These are phyloP conservation scores for Zaprionus obscuricornis DNA, from an alignment of 2,888 invertebrate species.

Conservation along the genomic window DNA sequence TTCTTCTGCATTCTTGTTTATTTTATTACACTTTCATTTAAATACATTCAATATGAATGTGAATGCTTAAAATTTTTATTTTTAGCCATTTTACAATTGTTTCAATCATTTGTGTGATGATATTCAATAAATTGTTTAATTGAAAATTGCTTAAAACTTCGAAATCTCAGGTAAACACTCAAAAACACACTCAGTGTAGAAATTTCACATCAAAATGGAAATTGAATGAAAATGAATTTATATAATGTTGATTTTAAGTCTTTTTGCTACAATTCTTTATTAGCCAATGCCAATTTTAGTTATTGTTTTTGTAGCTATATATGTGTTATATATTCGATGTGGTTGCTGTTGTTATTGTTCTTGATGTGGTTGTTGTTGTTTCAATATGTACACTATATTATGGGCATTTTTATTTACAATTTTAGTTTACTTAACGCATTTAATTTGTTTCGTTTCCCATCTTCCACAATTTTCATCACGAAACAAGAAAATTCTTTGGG, in stretches of 20 bases:
- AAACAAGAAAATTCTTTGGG: conserved; percentile 14
- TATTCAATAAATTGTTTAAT: no score
- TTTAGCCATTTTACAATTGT: no score
- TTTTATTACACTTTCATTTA: no score
- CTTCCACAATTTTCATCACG: conserved; percentile 28
- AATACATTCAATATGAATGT: no score
- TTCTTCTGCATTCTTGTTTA: neutral
- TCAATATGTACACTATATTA: conserved; percentile 49
- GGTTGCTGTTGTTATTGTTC: conserved; percentile 12
- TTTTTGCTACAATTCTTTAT: conserved; percentile 19
- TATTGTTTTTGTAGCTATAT: conserved; percentile 17
- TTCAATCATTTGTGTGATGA: no score
- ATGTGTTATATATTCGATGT: no score
- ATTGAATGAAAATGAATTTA: conserved; percentile 17
- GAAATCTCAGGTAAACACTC: no score
- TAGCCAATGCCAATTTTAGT: conserved; percentile 39
- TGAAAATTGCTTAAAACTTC: no score
- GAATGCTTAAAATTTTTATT: no score
- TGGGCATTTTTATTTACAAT: conserved; percentile 54
- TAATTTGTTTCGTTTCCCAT: conserved; percentile 53
- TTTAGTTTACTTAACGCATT: conserved; percentile 57
- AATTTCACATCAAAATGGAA: neutral
- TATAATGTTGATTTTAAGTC: conserved; percentile 27
- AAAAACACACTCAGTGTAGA: no score
- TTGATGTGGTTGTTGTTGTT: conserved; percentile 41